phyloP scores from a whole-genome alignment of 2,888 invertebrate species.

The Drosophila anomalata region DNA sequence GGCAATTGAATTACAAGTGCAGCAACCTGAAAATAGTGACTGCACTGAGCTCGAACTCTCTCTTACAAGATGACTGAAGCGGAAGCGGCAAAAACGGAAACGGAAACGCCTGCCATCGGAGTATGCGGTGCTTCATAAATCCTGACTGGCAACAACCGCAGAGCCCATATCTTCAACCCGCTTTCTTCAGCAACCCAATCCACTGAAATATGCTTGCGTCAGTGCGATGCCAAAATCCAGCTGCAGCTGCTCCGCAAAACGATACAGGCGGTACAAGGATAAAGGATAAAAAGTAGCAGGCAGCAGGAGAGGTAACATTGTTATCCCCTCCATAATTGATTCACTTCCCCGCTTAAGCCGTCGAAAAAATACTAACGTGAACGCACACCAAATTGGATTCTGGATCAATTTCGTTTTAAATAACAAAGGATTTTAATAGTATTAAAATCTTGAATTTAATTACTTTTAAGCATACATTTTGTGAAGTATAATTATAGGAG shows the following conservation, averaged over 20 bases:
- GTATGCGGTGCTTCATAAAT: conserved; percentile 59
- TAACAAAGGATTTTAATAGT: neutral
- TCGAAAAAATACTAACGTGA: conserved; percentile 21
- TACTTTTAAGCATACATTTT: neutral
- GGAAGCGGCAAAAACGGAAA: conserved; percentile 35
- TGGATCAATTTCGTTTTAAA: neutral
- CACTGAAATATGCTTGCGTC: conserved; percentile 56
- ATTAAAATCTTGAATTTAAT: neutral
- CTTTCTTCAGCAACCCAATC: conserved; percentile 10
- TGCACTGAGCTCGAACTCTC: conserved; percentile 7
- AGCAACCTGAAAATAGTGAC: conserved; percentile 58
- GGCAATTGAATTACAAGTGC: conserved; percentile 73
- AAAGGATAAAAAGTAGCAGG: conserved; percentile 4
- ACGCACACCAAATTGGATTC: conserved; percentile 12
- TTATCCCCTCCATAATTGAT: conserved; percentile 24
- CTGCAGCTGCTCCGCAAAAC: conserved; percentile 36
- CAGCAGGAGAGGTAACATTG: conserved; percentile 3
- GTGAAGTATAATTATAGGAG: neutral
- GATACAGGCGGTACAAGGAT: conserved; percentile 27
- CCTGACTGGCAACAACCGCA: conserved; percentile 54
- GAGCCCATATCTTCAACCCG: conserved; percentile 21
- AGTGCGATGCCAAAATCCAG: conserved; percentile 45
- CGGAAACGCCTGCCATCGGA: conserved; percentile 51
- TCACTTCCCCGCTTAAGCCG: conserved; percentile 30
- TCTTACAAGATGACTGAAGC: conserved; percentile 25